A percentile compares a stretch with the other conserved stretches of the same genome.
Conservation (phyloP, 2,797 vertebrate genomes). For the Philypnodon macrostomus region DNA sequence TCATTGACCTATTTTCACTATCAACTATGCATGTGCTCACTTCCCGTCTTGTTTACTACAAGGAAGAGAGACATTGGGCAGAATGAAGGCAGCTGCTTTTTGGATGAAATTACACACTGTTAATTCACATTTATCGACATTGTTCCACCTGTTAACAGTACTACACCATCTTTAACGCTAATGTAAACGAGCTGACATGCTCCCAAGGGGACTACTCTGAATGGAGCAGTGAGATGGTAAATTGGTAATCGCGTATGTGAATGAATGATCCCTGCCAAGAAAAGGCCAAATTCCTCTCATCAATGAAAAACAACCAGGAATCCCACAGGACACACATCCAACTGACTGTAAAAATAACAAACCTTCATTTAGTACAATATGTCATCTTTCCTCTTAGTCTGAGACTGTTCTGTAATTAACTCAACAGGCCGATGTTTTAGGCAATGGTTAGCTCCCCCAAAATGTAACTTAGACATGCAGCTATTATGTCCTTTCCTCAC, state of each 20-base stretch:
- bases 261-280: conserved; percentile 17
- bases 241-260: conserved; percentile 29
- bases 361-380: conserved; percentile 31
- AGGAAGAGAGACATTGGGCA: too few relatives aligned
- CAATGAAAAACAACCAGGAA: conserved; percentile 52
- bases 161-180: too few relatives aligned
- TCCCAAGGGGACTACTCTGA: conserved; percentile 15
- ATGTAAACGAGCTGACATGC: conserved; percentile 3
- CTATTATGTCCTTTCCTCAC: background rate
- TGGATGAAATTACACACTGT: too few relatives aligned
- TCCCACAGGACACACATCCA: conserved; percentile 26
- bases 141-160: too few relatives aligned
- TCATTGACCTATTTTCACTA: too few relatives aligned
- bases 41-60: too few relatives aligned
- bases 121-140: background rate
- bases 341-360: conserved; percentile 24
- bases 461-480: conserved; percentile 29
- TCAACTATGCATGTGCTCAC: too few relatives aligned
- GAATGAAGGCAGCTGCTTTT: too few relatives aligned
- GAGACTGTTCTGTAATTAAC: conserved; percentile 32
- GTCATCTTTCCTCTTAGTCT: conserved; percentile 33
- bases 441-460: conserved; percentile 1
- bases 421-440: too few relatives aligned
- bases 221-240: conserved; percentile 21
- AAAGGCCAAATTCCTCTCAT: conserved; percentile 33